Conservation (phyloP, 1,140 invertebrate genomes). For the Drosophila willistoni region DNA sequence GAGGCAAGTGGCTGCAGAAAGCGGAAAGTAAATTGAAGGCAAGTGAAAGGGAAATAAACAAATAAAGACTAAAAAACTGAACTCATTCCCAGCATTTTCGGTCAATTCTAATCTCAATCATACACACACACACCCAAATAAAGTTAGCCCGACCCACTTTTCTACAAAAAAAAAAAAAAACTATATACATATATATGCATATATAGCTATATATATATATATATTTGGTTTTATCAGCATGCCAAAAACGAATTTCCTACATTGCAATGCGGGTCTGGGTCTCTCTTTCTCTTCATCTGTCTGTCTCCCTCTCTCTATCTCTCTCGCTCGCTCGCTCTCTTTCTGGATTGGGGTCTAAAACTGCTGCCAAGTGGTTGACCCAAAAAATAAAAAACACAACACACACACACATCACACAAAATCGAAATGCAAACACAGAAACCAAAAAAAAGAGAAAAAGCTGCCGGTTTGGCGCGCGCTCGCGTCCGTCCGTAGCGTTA, state of each 20-base stretch:
- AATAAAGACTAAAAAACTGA: slow-evolving; percentile 45
- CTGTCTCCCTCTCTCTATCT: slow-evolving; percentile 1
- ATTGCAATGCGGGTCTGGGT: slow-evolving; percentile 71
- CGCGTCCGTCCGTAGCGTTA: slow-evolving; percentile 20
- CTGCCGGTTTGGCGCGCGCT: slow-evolving; percentile 29
- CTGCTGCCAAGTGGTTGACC: slow-evolving; percentile 80
- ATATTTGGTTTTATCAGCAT: slow-evolving; percentile 61
- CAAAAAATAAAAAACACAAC: slow-evolving; percentile 52
- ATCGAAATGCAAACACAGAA: slow-evolving; percentile 74
- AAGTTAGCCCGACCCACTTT: slow-evolving; percentile 59
- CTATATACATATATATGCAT: not conserved
- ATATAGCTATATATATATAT: not conserved
- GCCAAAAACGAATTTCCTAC: slow-evolving; percentile 77
- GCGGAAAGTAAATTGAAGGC: slow-evolving; percentile 79
- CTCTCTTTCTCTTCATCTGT: not conserved
- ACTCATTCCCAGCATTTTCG: slow-evolving; percentile 47
- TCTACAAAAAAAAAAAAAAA: not conserved
- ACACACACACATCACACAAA: slow-evolving; percentile 48
- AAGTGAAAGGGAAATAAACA: slow-evolving; percentile 81
- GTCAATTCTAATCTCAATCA: slow-evolving; percentile 41
- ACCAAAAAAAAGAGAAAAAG: slow-evolving; percentile 42
- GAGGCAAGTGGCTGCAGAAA: slow-evolving; percentile 60
- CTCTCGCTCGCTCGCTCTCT: slow-evolving; percentile 4
- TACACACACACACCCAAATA: slow-evolving; percentile 8
- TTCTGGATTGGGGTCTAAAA: slow-evolving; percentile 42